Evolutionary conservation across 2,113 vertebrate species (phyloP).

Genomic region (Camelus dromedarius): DNA sequence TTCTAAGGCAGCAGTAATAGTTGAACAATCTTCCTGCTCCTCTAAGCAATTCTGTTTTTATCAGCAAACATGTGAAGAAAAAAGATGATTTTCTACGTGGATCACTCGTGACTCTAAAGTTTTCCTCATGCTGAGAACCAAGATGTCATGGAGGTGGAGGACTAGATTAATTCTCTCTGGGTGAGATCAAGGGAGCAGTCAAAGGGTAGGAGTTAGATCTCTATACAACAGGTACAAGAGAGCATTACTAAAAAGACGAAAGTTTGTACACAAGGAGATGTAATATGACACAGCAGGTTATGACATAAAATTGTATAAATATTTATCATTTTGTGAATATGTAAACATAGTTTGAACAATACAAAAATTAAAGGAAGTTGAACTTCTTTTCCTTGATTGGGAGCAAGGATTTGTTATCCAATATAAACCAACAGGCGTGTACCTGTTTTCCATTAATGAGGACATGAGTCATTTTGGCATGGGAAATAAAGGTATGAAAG

Average conservation of each 20-base stretch:
- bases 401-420: not conserved
- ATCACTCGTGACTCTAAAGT: not conserved
- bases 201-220: not conserved
- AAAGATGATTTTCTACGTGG: not conserved
- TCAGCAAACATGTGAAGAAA: not conserved
- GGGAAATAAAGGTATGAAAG: not conserved
- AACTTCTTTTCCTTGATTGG: not conserved
- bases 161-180: not conserved
- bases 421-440: not conserved
- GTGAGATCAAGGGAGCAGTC: not conserved
- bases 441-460: not conserved
- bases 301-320: not conserved
- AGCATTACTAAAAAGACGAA: not conserved
- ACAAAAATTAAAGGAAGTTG: not conserved
- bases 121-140: not conserved
- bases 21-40: not conserved
- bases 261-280: not conserved
- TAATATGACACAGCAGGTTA: not conserved
- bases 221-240: not conserved
- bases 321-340: constrained; percentile 2
- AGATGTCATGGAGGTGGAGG: not conserved
- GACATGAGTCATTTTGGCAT: not conserved
- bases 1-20: not conserved
- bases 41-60: constrained; percentile 20
- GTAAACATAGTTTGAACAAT: constrained; percentile 18